Evolutionary conservation across 2,797 vertebrate genomes (phyloP).

Genomic region (Pangasius macronema): DNA sequence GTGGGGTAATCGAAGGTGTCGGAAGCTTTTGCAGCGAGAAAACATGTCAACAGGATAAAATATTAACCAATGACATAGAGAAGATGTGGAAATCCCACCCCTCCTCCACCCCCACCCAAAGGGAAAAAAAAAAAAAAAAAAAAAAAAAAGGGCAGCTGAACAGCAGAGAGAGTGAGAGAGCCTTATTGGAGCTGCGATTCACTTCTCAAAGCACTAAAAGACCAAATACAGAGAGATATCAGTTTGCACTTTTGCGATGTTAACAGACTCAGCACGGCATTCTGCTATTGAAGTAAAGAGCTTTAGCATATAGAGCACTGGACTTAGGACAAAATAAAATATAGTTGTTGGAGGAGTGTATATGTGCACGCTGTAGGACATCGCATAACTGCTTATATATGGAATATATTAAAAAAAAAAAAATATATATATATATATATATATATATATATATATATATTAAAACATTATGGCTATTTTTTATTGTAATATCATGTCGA

Average conservation of each 20-base stretch:
- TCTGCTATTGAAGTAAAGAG: background rate
- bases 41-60: conserved; percentile 88
- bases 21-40: conserved; percentile 80
- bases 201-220: background rate
- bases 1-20: conserved; percentile 72
- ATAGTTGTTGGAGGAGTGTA: background rate
- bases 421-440: no score
- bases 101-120: conserved; percentile 49
- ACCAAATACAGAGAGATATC: background rate
- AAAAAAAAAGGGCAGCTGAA: background rate
- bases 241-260: background rate
- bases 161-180: background rate
- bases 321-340: background rate
- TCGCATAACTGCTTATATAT: background rate
- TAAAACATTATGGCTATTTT: background rate
- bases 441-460: no score
- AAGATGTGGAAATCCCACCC: conserved; percentile 70
- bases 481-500: background rate
- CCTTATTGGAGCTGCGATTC: background rate
- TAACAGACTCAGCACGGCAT: background rate
- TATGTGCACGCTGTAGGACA: background rate
- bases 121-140: background rate
- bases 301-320: background rate
- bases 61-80: conserved; percentile 82
- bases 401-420: no score